Conservation (phyloP, 1,140 invertebrate species). For the Helicorthomorpha holstii region DNA sequence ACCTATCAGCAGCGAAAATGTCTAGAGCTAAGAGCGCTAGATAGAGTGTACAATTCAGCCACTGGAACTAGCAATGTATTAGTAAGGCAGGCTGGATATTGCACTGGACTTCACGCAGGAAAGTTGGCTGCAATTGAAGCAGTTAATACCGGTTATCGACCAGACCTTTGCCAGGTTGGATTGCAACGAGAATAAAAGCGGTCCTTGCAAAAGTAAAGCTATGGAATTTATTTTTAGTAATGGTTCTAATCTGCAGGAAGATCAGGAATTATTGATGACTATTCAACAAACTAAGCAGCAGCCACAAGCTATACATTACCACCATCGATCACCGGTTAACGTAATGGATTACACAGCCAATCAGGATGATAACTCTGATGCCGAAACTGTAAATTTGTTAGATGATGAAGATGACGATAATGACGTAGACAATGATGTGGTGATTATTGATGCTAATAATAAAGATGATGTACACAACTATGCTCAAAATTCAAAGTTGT, state of each 20-base stretch:
- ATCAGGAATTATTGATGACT: neutral
- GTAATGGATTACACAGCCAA: neutral
- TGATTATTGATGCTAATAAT: neutral
- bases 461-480: neutral
- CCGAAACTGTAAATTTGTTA: neutral
- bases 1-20: neutral
- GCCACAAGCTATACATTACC: neutral
- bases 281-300: neutral
- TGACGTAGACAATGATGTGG: neutral
- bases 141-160: neutral
- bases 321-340: neutral
- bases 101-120: neutral
- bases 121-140: neutral
- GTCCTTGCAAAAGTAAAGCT: neutral
- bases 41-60: neutral
- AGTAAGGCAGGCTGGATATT: neutral
- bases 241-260: neutral
- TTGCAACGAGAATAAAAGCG: neutral
- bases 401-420: neutral
- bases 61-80: neutral
- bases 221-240: neutral
- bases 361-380: neutral
- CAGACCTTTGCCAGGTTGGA: neutral
- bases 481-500: neutral
- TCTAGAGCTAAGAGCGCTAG: neutral